Evolutionary conservation across 2,113 vertebrate species (phyloP).

Genomic region (Peromyscus maniculatus): DNA sequence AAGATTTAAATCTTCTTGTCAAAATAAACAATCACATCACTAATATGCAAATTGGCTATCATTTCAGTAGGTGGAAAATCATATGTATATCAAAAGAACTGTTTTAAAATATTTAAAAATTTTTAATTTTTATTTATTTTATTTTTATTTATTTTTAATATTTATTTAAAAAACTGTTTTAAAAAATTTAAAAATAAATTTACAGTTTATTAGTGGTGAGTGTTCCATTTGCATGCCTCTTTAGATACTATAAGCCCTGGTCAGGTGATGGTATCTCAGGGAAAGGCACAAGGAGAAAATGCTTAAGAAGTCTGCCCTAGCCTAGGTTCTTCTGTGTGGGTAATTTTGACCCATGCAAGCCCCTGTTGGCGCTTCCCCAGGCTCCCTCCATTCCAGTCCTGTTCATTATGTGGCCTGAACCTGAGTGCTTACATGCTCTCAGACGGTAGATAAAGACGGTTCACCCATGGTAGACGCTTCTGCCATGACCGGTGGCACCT

Average conservation of each 20-base stretch:
- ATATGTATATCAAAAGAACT: not conserved
- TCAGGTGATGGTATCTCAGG: not conserved
- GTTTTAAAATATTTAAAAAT: too few relatives aligned
- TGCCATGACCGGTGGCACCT: accelerated
- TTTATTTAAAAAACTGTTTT: not conserved
- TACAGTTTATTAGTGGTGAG: not conserved
- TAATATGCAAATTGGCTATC: not conserved
- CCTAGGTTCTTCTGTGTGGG: not conserved
- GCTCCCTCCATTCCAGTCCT: accelerated
- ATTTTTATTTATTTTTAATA: too few relatives aligned
- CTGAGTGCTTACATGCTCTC: accelerated
- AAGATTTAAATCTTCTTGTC: not conserved
- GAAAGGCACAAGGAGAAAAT: not conserved
- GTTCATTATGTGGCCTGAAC: accelerated
- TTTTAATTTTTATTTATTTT: too few relatives aligned
- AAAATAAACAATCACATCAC: not conserved
- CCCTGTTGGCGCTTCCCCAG: not conserved
- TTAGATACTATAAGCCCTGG: not conserved
- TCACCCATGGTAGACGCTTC: accelerated
- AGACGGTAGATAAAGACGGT: too few relatives aligned
- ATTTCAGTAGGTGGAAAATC: not conserved
- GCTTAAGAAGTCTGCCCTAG: not conserved
- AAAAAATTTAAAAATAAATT: not conserved
- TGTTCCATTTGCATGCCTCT: not conserved
- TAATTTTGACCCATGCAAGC: accelerated